Conservation (phyloP, 2,113 vertebrate species). For the Tenebrosternarchus preto region DNA sequence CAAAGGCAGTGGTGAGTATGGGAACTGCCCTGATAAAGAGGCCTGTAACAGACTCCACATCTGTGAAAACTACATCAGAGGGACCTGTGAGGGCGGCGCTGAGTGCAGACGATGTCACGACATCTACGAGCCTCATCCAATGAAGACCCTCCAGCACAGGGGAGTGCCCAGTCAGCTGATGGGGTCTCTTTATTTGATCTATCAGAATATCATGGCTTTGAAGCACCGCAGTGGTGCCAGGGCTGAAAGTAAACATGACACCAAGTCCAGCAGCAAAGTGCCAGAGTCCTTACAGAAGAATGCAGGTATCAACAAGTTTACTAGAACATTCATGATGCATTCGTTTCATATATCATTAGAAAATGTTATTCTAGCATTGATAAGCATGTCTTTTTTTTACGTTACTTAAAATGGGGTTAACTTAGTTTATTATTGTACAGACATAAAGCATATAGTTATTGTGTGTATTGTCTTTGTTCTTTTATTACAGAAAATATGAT, state of each 20-base stretch:
- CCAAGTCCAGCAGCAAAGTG: not conserved
- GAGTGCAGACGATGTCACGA: constrained; percentile 50
- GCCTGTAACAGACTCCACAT: constrained; percentile 52
- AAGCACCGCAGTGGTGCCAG: constrained; percentile 18
- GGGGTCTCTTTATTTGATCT: constrained; percentile 38
- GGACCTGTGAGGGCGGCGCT: constrained; percentile 23
- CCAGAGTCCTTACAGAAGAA: not conserved
- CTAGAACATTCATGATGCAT: not conserved
- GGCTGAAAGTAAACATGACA: not conserved
- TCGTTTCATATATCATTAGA: not conserved
- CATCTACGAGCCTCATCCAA: constrained; percentile 43
- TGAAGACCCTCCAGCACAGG: constrained; percentile 20
- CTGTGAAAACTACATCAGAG: constrained; percentile 52
- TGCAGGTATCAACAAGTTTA: not conserved
- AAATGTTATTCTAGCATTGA: not conserved
- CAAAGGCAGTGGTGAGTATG: constrained; percentile 41
- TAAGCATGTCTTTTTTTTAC: not conserved
- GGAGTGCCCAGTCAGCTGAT: constrained; percentile 41
- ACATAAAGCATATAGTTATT: not conserved
- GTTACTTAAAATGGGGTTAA: too few species aligned
- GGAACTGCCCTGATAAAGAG: constrained; percentile 48
- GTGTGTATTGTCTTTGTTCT: not conserved
- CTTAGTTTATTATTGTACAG: not conserved
- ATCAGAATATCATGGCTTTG: constrained; percentile 50
- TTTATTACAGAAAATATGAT: constrained; percentile 43